Evolutionary conservation across 1,140 invertebrate species (phyloP).

Genomic region (Penaeus chinensis): DNA sequence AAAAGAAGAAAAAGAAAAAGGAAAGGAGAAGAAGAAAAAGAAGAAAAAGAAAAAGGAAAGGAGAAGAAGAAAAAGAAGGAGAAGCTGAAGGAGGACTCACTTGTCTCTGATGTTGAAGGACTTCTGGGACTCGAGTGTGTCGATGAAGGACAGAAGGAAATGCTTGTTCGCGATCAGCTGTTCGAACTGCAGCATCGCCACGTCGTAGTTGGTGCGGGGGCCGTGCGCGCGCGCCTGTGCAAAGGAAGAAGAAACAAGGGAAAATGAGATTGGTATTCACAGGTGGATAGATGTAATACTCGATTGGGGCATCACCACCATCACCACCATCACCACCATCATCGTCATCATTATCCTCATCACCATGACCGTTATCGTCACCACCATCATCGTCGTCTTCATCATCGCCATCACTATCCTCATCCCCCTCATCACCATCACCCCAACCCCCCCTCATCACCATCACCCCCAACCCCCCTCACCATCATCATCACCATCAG

Average conservation of each 20-base stretch:
- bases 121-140: slow-evolving; percentile 90
- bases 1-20: slow-evolving; percentile 11
- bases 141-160: slow-evolving; percentile 92
- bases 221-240: slow-evolving; percentile 77
- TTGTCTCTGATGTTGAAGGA: slow-evolving; percentile 93
- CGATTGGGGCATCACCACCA: too few species aligned
- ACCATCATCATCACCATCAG: too few species aligned
- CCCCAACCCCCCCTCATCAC: too few species aligned
- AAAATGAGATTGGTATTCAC: neutral
- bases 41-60: neutral
- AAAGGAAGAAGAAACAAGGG: slow-evolving; percentile 49
- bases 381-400: too few species aligned
- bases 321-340: too few species aligned
- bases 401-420: too few species aligned
- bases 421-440: too few species aligned
- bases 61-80: slow-evolving; percentile 6
- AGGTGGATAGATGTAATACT: neutral
- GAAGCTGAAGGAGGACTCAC: slow-evolving; percentile 68
- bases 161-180: slow-evolving; percentile 92
- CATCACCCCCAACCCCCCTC: too few species aligned
- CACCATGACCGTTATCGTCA: too few species aligned
- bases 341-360: too few species aligned
- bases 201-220: slow-evolving; percentile 88
- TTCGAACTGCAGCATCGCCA: slow-evolving; percentile 94
- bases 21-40: neutral